Evolutionary conservation across 2,888 invertebrate species (phyloP), one percentile per base, ranked within the genome.

Genomic region (Folsomia candida): DNA sequence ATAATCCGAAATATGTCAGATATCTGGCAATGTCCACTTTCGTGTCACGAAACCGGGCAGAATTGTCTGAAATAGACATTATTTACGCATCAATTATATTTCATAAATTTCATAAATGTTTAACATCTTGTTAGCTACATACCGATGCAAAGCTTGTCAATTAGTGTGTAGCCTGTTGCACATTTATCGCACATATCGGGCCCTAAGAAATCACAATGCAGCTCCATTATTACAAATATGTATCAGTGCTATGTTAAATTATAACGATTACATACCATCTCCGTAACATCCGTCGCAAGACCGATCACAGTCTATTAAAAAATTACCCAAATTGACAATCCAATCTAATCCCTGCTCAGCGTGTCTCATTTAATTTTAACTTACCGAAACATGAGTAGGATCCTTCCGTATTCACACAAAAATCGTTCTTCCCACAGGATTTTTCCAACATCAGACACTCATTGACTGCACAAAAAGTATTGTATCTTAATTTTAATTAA

Each of bases 101-200:
- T 37, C 6, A 37, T 37, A 9, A 9, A 37, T 37, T 37, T 14
- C 6, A 37, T 37, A 14, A 9, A 37, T 37, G 37, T 9, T 37
- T 37, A 9, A 37, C 4, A 37, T 37, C n/a, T n/a, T n/a, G 37
- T 4, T 37, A 37, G 37, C 37, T 9, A 9, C 37, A 87, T 86
- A 87, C 91, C 89, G 74, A 90, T 85, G 84, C 95, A 95, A 76
- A 91, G 86, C 74, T 90, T 90, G 71, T 91, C 90, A 76, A 89
- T 87, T 74, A 89, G 85, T 11, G 86, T 85, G 82, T 87, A 93
- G 4, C 90, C 92, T 20, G 87, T 84, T 0, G 91, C 90, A 86
- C 97, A 97, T 81, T 88, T 86, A 29, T 86, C 85, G 83, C 97
- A 97, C 89, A 93, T 91, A 82, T 96, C 94, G 0, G 94, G 93